Conservation (phyloP, 2,113 vertebrate genomes). For the Brachypteracias leptosomus region DNA sequence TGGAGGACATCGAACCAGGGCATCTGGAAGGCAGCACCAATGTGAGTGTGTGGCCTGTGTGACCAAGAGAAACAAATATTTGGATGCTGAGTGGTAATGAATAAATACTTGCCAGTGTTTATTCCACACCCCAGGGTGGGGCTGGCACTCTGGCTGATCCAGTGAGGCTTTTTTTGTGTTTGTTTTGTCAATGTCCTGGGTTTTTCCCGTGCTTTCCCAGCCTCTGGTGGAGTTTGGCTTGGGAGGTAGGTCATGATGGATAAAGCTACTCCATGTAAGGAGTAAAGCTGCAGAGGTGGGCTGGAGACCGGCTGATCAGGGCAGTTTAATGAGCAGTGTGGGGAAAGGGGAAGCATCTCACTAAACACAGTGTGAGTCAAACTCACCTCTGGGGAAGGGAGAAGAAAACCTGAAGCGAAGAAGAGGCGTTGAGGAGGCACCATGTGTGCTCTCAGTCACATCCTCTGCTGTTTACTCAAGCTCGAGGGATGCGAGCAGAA, state of each 20-base stretch:
- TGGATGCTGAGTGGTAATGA: slow-evolving; percentile 34
- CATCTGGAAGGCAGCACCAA: neutral
- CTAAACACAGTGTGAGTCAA: slow-evolving; percentile 52
- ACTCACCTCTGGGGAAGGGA: slow-evolving; percentile 31
- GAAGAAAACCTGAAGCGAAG: slow-evolving; percentile 2
- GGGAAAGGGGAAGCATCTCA: slow-evolving; percentile 1
- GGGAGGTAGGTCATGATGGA: neutral
- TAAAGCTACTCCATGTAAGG: neutral
- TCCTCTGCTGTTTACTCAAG: slow-evolving; percentile 54
- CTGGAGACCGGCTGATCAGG: neutral
- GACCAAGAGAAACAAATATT: slow-evolving; percentile 42
- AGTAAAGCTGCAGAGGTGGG: neutral
- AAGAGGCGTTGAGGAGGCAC: slow-evolving; percentile 6
- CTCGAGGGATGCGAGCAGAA: slow-evolving; percentile 41
- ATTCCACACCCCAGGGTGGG: slow-evolving; percentile 59
- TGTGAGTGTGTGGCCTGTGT: neutral
- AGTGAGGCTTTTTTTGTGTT: neutral
- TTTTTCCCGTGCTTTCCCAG: neutral
- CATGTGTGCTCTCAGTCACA: slow-evolving; percentile 56
- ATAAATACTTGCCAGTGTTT: slow-evolving; percentile 48
- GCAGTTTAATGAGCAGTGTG: neutral
- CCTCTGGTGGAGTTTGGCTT: neutral
- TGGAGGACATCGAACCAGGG: too few species aligned
- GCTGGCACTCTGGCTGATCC: slow-evolving; percentile 21
- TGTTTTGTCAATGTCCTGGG: neutral